Base-by-base conservation (phyloP, 2,797 vertebrate genomes). In the Enteromius mattozi region DNA sequence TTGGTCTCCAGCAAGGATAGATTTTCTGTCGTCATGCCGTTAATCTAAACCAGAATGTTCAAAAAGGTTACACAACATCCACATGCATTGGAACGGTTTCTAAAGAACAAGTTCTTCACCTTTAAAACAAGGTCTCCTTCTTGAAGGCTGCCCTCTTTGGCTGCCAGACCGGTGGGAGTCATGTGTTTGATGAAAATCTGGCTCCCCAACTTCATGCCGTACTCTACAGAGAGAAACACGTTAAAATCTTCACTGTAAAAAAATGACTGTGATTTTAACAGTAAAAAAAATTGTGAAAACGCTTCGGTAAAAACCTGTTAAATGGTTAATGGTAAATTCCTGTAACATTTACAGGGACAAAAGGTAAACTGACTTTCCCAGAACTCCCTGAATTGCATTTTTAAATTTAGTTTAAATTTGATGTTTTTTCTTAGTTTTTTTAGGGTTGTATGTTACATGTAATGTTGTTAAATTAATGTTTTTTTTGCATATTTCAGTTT, bases 161-260 rank as follows among this genome's bases (percentile, higher is more conserved):
- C 93, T 0, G 98, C 98, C 87, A 99, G 91, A 35, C 98, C 96
- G 0, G 95, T 97, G 6, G 97, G 95, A 0, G 96, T 95, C 92
- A 99, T 98, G 92, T 98, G 97, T 88, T 99, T 99, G 92, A 99
- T 97, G 90, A 98, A 99, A 88, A 99, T 99, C 94, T 97, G 98
- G 91, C 98, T 99, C 16, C 98, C 98, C 71, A 99, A 91, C 90
- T 97, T 99, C 91, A 99, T 86, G 33, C 98, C 98, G 0, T 99
- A 99, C 88, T 99, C 98, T 99, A 91, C 21, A 82, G n/a, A 72
- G 6, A 27, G 10, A 75, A 70, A 74, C 17, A 61, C 6, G 14
- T 51, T 78, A 59, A 51, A 56, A 27, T 14, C 17, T 47, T 84
- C 10, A 45, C 42, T 45, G 10, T 45, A 12, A 45, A 12, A 45